phyloP scores from a whole-genome alignment of 2,888 invertebrate genomes.

The Phragmatobia fuliginosa region DNA sequence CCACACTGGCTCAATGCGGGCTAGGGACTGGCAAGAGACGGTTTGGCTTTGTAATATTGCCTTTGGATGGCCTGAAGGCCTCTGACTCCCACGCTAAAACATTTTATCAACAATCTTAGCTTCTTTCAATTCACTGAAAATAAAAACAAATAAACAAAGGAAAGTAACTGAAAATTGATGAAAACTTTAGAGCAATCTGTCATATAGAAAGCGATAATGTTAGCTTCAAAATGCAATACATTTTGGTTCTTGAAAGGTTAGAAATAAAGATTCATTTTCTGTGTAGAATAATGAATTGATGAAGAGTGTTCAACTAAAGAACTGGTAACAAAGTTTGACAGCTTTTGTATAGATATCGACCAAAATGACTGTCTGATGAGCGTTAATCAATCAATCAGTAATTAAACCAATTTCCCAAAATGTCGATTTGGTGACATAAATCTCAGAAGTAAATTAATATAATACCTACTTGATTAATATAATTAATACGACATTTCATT shows the following conservation, averaged over 20 bases:
- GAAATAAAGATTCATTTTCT: slow-evolving; percentile 12
- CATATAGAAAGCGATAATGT: slow-evolving; percentile 43
- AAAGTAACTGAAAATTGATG: slow-evolving; percentile 47
- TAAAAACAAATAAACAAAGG: slow-evolving; percentile 28
- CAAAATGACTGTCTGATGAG: slow-evolving; percentile 52
- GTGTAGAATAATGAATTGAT: background rate
- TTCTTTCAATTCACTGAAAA: slow-evolving; percentile 9
- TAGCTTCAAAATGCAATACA: slow-evolving; percentile 14
- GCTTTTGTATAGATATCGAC: slow-evolving; percentile 57
- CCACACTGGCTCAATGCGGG: too few relatives aligned
- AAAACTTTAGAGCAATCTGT: slow-evolving; percentile 50
- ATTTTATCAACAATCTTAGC: background rate
- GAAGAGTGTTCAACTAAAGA: slow-evolving; percentile 45
- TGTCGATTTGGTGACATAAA: slow-evolving; percentile 33
- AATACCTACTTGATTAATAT: background rate
- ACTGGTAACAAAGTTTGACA: slow-evolving; percentile 58
- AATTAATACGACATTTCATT: background rate
- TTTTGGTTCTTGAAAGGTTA: background rate
- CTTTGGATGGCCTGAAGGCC: too few relatives aligned
- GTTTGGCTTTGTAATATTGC: too few relatives aligned
- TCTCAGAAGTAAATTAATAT: slow-evolving; percentile 20
- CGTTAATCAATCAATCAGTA: slow-evolving; percentile 60
- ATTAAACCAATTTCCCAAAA: slow-evolving; percentile 50
- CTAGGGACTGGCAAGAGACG: too few relatives aligned
- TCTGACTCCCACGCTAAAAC: too few relatives aligned